Base-by-base conservation (phyloP, 2,797 vertebrate species). In the Phylloscopus collybita region DNA sequence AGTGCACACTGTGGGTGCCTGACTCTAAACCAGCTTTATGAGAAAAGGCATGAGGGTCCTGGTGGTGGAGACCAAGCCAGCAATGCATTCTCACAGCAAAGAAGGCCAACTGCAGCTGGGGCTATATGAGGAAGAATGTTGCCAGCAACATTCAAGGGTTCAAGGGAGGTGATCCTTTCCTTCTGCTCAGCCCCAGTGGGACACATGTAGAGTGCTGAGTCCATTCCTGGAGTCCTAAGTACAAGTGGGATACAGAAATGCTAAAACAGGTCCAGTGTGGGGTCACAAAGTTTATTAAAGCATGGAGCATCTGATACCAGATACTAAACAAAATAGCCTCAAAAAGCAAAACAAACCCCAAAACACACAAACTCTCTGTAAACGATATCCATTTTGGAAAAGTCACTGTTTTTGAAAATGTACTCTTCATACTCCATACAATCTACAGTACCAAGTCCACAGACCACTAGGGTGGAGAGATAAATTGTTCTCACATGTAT, bases 1-100 rank as follows among this genome's bases (percentile, higher is more conserved):
- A 6, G 6, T 30, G 18, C 32, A 45, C 53, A 19, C 14, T 66
- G 32, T 1, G 18, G 7, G 3, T 0, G 0, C 38, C 47, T 59
- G 60, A 38, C 26, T 38, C 27, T 26, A 86, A 73, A 50, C 0
- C 29, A 80, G 15, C 12, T 73, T 38, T 54, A 9, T 80, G 20
- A 73, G 51, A 69, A 82, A 83, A 69, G 16, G 32, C 5, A 1
- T 5, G 7, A 32, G 1, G 3, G 5, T 49, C 30, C 16, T 61
- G 19, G 18, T 45, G 10, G 38, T 25, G 6, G 11, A 73, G 14
- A 62, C 7, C 32, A 88, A 70, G 32, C 5, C 51, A 73, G 44
- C 5, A 78, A 12, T 8, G 4, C 10, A 32, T 73, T 65, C 42
- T 29, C 51, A 72, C 23, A 80, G 13, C n/a, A 69, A 75, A 80